Percentiles rank a stretch among this genome's conserved stretches.
These are phyloP conservation scores for Epizoanthus stellaris DNA, from an alignment of 92 coral and sea anemone genomes.

Conservation along the genomic window DNA sequence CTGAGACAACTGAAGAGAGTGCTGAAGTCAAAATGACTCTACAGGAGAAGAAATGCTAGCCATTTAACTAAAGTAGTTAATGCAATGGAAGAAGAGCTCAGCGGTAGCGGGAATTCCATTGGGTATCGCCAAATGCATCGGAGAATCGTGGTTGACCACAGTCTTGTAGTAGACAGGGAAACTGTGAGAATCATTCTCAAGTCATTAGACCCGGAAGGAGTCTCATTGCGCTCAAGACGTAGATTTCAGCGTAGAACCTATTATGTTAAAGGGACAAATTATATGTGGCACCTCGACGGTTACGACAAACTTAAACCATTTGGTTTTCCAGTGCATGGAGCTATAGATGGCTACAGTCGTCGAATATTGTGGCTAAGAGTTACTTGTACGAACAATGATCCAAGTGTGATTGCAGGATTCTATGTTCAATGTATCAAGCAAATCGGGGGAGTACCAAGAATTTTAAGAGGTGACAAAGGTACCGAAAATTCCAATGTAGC, in stretches of 20 bases:
- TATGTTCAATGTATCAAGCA: too few species aligned
- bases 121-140: conserved; percentile 30
- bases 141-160: neutral
- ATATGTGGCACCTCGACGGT: neutral
- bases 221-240: neutral
- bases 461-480: too few species aligned
- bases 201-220: conserved; percentile 20
- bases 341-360: too few species aligned
- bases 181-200: neutral
- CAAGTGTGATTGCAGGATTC: too few species aligned
- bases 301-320: conserved; percentile 1
- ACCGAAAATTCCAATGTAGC: too few species aligned
- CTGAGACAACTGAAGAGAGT: conserved; percentile 21
- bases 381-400: too few species aligned
- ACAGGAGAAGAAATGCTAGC: neutral
- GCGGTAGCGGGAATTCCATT: conserved; percentile 4
- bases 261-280: neutral
- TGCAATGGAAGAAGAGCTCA: conserved; percentile 17
- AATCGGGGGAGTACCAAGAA: too few species aligned
- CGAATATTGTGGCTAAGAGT: too few species aligned
- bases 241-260: neutral
- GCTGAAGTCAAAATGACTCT: neutral
- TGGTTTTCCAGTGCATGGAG: too few species aligned
- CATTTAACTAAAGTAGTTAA: neutral
- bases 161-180: conserved; percentile 3